These are phyloP conservation scores for Danionella dracula DNA, from an alignment of 2,797 vertebrate species.

Conservation along the genomic window DNA sequence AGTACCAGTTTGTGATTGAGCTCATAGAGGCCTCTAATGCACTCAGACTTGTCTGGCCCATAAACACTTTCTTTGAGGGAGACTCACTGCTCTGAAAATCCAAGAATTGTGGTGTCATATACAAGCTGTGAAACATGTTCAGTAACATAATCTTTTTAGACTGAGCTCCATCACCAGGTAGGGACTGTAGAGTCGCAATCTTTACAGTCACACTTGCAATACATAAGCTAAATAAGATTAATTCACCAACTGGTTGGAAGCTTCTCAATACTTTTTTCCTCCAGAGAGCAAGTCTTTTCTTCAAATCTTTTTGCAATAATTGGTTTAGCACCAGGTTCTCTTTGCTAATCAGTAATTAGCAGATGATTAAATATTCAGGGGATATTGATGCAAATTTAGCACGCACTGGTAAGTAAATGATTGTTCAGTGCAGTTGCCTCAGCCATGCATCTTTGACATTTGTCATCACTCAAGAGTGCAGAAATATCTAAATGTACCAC, in stretches of 20 bases:
- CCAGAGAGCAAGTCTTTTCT: conserved; percentile 6
- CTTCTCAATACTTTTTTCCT: conserved; percentile 16
- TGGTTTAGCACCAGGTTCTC: conserved; percentile 57
- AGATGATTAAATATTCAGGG: conserved; percentile 72
- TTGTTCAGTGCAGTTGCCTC: conserved; percentile 52
- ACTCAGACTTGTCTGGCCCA: background rate
- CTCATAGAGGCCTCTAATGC: conserved; percentile 30
- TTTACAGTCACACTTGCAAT: conserved; percentile 8
- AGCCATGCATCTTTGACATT: conserved; percentile 44
- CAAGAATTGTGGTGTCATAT: conserved; percentile 4
- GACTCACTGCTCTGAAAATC: background rate
- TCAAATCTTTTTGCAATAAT: conserved; percentile 38
- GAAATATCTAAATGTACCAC: conserved; percentile 34
- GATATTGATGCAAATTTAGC: conserved; percentile 70
- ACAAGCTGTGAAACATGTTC: conserved; percentile 1
- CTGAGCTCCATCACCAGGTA: background rate
- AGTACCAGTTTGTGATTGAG: conserved; percentile 31
- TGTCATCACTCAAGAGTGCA: conserved; percentile 40
- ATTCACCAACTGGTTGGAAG: conserved; percentile 12
- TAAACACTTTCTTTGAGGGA: conserved; percentile 32
- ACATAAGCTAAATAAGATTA: conserved; percentile 22
- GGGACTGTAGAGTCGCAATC: conserved; percentile 9
- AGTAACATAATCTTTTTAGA: conserved; percentile 5
- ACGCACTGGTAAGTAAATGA: conserved; percentile 66
- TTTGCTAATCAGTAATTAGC: conserved; percentile 70